Conservation (phyloP, 2,888 invertebrate species). For the Mactromeris polynyma region DNA sequence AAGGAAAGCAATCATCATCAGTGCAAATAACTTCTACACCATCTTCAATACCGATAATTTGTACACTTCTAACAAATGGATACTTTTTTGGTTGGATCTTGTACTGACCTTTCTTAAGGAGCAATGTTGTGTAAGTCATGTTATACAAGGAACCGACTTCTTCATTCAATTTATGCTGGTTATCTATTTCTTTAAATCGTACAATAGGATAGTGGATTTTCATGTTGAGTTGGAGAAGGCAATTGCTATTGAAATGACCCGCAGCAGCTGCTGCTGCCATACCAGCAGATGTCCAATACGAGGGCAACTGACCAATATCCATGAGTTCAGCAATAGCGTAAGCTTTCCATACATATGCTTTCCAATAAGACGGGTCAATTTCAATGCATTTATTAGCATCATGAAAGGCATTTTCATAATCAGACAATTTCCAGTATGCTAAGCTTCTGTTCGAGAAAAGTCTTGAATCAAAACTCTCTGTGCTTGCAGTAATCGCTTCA, state of each 20-base stretch:
- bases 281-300: slow-evolving; percentile 29
- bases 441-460: slow-evolving; percentile 38
- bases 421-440: slow-evolving; percentile 34
- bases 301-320: background rate
- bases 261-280: slow-evolving; percentile 52
- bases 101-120: slow-evolving; percentile 43
- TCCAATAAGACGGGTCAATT: slow-evolving; percentile 33
- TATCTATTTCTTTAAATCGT: slow-evolving; percentile 26
- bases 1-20: background rate
- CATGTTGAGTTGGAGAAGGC: slow-evolving; percentile 37
- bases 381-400: slow-evolving; percentile 53
- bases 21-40: slow-evolving; percentile 33
- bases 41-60: slow-evolving; percentile 55
- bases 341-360: slow-evolving; percentile 55
- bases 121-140: slow-evolving; percentile 33
- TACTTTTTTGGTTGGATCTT: background rate
- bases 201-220: slow-evolving; percentile 57
- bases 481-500: slow-evolving; percentile 15
- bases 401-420: slow-evolving; percentile 50
- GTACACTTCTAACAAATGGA: slow-evolving; percentile 33
- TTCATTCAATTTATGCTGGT: background rate
- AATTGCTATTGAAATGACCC: slow-evolving; percentile 29
- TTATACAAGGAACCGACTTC: slow-evolving; percentile 19
- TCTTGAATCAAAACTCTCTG: slow-evolving; percentile 10
- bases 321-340: slow-evolving; percentile 47